Conservation (phyloP, 2,113 vertebrate genomes). For the Charina bottae region DNA sequence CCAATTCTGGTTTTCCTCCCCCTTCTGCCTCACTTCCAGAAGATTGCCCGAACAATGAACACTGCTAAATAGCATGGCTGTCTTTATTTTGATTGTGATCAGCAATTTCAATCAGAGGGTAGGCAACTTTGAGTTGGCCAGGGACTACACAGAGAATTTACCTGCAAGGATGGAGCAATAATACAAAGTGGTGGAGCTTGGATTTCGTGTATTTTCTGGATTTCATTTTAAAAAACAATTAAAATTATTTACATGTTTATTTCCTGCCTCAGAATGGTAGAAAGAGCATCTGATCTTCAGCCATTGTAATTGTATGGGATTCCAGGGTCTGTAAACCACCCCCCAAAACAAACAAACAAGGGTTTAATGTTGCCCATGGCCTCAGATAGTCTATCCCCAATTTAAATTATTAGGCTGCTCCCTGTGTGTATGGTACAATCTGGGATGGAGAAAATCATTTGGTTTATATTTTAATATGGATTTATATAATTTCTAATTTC, state of each 20-base stretch:
- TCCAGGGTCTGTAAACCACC: neutral
- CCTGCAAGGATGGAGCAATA: neutral
- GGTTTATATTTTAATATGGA: neutral
- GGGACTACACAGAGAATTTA: neutral
- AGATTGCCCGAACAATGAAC: neutral
- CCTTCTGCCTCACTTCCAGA: neutral
- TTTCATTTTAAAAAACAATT: neutral
- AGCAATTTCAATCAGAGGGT: neutral
- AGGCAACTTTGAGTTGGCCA: neutral
- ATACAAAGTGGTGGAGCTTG: neutral
- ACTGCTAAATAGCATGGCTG: neutral
- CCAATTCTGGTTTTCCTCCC: neutral
- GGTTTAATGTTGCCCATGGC: neutral
- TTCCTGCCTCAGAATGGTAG: neutral
- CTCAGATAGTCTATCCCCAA: neutral
- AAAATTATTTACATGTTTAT: neutral
- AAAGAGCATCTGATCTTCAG: neutral
- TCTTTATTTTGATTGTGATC: neutral
- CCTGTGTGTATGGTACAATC: neutral
- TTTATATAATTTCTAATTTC: neutral
- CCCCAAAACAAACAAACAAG: neutral
- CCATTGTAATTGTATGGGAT: neutral
- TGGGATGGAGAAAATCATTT: neutral
- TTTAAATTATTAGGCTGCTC: neutral
- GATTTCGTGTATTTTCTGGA: neutral